Evolutionary conservation across 2,888 invertebrate species (phyloP), one percentile per base, ranked within the genome.

Genomic region (Anoplius nigerrimus): DNA sequence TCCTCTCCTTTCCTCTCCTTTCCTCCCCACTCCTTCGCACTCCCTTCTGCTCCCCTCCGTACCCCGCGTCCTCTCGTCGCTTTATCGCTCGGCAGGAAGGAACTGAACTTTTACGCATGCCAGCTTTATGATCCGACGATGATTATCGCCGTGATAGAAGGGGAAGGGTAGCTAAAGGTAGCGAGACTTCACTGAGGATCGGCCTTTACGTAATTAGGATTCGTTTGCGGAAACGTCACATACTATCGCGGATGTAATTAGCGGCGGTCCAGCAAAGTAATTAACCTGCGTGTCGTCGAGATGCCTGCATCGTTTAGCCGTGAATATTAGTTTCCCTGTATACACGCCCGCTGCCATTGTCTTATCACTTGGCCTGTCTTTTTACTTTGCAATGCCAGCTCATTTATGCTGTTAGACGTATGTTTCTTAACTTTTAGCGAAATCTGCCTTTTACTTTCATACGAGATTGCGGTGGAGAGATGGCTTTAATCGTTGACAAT

Each of bases 251-350:
- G 63, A 70, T 68, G 72, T 68, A 76, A 77, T 76, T 76, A 76
- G 68, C 66, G 59, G 43, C 64, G n/a, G 45, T 45, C 55, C 46
- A 18, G 18, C 22, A 52, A n/a, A 43, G 69, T 65, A 71, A 76
- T 76, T 78, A 74, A 72, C 60, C 58, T 54, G 62, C 43, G 56
- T 74, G 68, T 74, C 75, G 24, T 69, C 70, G 60, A 56, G 60
- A 54, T 53, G 48, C 62, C 22, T 45, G 54, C 52, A 21, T 46
- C 66, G 56, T 54, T 60, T 18, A 18, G 51, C 4, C 53, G 13
- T 24, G 22, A 56, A 54, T 53, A 48, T 48, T 48, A 16, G 48
- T 48, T 48, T 5, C 48, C 2, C 18, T 16, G 16, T 8, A 18
- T 6, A 6, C 48, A 45, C 45, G 11, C 13, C 42, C 42, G 45